phyloP scores from a whole-genome alignment of 2,888 invertebrate species.

The Agelastica alni region DNA sequence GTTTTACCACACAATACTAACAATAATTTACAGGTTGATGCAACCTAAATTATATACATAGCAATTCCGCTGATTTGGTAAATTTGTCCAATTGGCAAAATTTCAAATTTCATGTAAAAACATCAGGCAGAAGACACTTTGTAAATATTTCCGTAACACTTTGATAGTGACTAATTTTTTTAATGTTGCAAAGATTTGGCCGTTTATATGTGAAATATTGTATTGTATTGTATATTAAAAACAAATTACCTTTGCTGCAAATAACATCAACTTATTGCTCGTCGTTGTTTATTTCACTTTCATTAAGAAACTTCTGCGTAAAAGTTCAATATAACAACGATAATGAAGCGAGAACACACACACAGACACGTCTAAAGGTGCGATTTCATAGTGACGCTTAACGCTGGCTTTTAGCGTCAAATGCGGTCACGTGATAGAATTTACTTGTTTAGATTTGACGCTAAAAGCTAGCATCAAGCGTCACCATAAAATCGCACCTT shows the following conservation, averaged over 20 bases:
- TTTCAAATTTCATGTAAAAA: conserved; percentile 73
- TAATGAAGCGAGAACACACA: no score
- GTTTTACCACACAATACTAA: conserved; percentile 68
- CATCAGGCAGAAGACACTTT: conserved; percentile 74
- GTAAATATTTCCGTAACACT: conserved; percentile 77
- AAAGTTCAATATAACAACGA: no score
- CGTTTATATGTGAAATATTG: conserved; percentile 55
- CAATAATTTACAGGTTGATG: conserved; percentile 68
- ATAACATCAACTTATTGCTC: no score
- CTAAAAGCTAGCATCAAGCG: no score
- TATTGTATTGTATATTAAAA: conserved; percentile 18
- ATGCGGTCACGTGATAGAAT: no score
- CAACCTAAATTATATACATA: conserved; percentile 67
- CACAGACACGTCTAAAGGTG: no score
- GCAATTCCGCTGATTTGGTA: conserved; percentile 73
- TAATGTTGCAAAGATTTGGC: conserved; percentile 59
- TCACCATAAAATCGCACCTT: no score
- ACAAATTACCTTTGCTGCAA: conserved; percentile 27
- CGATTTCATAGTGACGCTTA: no score
- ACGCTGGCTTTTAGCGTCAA: no score
- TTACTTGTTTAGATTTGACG: no score
- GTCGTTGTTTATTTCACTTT: no score
- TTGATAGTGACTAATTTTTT: conserved; percentile 49
- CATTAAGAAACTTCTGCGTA: no score
- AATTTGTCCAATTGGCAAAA: conserved; percentile 66